Conservation (phyloP, 2,113 vertebrate genomes). For the Eulacestoma nigropectus region DNA sequence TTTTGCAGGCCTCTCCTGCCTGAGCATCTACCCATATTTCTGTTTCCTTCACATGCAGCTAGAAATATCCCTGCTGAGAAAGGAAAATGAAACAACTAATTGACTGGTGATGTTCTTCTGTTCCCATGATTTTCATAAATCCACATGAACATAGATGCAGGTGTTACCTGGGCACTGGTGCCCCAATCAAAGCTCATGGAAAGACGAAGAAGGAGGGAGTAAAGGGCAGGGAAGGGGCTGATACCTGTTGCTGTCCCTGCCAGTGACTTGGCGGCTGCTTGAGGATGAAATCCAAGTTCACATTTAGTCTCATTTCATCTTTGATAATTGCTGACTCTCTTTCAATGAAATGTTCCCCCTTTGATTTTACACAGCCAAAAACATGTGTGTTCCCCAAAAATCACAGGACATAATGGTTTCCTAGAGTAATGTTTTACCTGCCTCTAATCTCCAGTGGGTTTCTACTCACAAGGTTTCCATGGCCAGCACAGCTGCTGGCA, state of each 20-base stretch:
- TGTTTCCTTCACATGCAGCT: neutral
- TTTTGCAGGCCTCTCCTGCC: neutral
- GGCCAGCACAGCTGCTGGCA: neutral
- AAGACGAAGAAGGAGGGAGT: neutral
- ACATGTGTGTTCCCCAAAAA: neutral
- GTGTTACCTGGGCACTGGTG: neutral
- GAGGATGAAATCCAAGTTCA: neutral
- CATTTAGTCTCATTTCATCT: neutral
- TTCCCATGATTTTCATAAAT: neutral
- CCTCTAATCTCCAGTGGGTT: neutral
- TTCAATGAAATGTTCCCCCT: neutral
- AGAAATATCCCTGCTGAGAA: neutral
- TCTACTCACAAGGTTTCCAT: neutral
- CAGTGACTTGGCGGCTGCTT: fast-evolving
- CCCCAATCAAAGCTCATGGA: fast-evolving
- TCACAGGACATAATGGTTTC: neutral
- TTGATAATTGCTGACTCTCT: neutral
- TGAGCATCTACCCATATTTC: neutral
- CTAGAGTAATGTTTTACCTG: neutral
- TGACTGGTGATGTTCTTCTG: neutral
- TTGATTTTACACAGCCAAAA: neutral
- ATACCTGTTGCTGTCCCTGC: neutral
- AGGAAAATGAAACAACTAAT: neutral
- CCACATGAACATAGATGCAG: neutral
- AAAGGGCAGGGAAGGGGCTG: neutral